Evolutionary conservation across 2,113 vertebrate genomes (phyloP), one percentile per base, ranked within the genome.

Genomic region (Macroglossus sobrinus): DNA sequence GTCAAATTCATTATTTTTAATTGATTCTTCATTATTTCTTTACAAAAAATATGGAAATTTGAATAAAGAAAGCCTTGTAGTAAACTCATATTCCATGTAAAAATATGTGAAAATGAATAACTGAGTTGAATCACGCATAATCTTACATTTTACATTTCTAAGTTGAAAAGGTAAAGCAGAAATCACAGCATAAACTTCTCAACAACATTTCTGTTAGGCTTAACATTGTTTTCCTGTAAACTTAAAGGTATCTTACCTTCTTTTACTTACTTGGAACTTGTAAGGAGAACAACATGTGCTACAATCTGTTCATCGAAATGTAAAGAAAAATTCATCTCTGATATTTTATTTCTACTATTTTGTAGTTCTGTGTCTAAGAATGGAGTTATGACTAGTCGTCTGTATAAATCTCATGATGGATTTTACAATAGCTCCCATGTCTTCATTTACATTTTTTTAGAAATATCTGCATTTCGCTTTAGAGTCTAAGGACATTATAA

Each of bases 311-410:
- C 40, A 64, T 22, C 91, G 68, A 57, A 91, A 35, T 57, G 50
- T 94, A 82, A 0, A 24, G 82, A 80, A 80, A 89, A 96, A 59
- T 21, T 89, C 1, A 28, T 24, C 15, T 93, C 71, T 55, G 87
- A 4, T 94, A n/a, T 81, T 94, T 71, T 2, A 61, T 86, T 97
- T 97, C 64, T 93, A 47, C 50, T 91, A 5, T 21, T 43, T n/a
- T 76, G 75, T 19, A 93, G 22, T 81, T 95, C 40, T 1, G 0
- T 7, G 81, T 90, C 90, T 96, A 57, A 96, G 94, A 95, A 91
- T 91, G 38, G 38, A 87, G 5, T 61, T 94, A 21, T 40, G 63
- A 84, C 33, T n/a, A 19, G 63, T 71, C 57, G 68, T 71, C 57
- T 74, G 0, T 75, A 53, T 40, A 85, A 68, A 72, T 79, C 66